Conservation (phyloP, 2,888 invertebrate species). For the Blera fallax region DNA sequence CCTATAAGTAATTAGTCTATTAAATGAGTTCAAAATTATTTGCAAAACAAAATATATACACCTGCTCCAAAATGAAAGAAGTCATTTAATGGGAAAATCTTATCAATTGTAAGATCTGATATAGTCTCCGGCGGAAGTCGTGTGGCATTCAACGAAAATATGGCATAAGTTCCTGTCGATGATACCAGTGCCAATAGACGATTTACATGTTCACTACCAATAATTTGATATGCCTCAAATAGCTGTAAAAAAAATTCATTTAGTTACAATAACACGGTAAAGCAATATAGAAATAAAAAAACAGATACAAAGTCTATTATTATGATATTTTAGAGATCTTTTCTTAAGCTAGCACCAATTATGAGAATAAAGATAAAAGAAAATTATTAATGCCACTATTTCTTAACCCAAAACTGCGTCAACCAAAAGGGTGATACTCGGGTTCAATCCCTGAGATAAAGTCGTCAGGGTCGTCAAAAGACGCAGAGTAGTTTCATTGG, state of each 20-base stretch:
- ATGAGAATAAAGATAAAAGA: too few species aligned
- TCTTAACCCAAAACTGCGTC: too few species aligned
- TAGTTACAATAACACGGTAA: too few species aligned
- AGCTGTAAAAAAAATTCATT: constrained; percentile 70
- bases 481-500: too few species aligned
- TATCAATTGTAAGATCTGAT: constrained; percentile 90
- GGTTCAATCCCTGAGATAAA: too few species aligned
- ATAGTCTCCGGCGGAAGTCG: constrained; percentile 86
- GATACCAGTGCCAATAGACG: constrained; percentile 79
- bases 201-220: constrained; percentile 78
- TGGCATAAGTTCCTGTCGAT: constrained; percentile 79
- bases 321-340: too few species aligned
- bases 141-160: constrained; percentile 78
- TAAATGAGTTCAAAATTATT: neutral
- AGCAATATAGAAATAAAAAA: too few species aligned
- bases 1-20: constrained; percentile 70
- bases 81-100: constrained; percentile 90
- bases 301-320: too few species aligned
- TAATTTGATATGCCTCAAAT: constrained; percentile 81
- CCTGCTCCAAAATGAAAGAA: constrained; percentile 89
- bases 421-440: too few species aligned
- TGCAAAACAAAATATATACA: constrained; percentile 45
- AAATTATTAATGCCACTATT: too few species aligned
- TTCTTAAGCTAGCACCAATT: too few species aligned
- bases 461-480: too few species aligned